Evolutionary conservation across 2,113 vertebrate genomes (phyloP).

Genomic region (Seriola aureovittata): DNA sequence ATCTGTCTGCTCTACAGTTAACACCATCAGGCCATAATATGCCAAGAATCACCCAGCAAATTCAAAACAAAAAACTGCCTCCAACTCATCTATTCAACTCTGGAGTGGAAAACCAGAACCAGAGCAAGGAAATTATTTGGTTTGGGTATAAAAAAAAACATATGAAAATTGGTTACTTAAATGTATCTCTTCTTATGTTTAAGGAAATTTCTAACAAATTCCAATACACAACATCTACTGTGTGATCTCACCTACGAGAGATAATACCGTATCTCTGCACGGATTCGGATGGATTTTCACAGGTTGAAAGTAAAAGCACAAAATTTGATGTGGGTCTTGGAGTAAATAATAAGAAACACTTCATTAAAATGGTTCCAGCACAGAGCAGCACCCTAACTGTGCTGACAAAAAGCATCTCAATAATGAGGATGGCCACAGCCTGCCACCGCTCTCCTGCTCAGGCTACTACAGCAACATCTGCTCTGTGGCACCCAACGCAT

Average conservation of each 20-base stretch:
- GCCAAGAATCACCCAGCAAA: constrained; percentile 7
- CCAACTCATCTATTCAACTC: not conserved
- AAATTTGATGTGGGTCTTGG: constrained; percentile 5
- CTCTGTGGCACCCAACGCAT: constrained; percentile 62
- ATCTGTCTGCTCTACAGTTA: constrained; percentile 50
- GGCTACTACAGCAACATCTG: constrained; percentile 66
- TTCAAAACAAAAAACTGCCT: constrained; percentile 9
- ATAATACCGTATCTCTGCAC: not conserved
- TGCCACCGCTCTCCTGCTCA: constrained; percentile 32
- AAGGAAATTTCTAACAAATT: not conserved
- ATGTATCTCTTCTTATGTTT: not conserved
- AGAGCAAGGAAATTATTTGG: not conserved
- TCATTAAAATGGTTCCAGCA: constrained; percentile 43
- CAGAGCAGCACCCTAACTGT: constrained; percentile 24
- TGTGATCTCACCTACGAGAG: not conserved
- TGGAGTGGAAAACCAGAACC: not conserved
- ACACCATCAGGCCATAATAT: not conserved
- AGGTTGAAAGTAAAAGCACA: not conserved
- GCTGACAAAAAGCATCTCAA: constrained; percentile 45
- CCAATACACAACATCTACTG: not conserved
- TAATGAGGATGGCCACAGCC: constrained; percentile 49
- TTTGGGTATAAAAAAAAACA: not conserved
- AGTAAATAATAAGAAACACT: constrained; percentile 34
- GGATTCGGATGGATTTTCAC: constrained; percentile 4
- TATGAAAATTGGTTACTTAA: not conserved